Evolutionary conservation across 2,888 invertebrate species (phyloP).

Genomic region (Siphlonurus alternatus): DNA sequence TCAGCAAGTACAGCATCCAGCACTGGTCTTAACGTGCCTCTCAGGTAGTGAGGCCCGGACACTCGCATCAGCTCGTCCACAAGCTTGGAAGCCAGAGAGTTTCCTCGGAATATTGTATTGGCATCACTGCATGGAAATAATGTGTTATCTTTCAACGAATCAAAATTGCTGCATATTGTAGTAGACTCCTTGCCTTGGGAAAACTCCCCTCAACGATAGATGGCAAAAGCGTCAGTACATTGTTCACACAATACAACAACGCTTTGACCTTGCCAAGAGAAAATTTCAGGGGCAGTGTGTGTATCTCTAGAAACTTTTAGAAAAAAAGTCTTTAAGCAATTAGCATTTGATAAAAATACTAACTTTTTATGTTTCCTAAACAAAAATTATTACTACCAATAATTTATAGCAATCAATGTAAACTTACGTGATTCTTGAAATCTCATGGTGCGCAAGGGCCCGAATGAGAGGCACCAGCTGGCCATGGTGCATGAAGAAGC

Average conservation of each 20-base stretch:
- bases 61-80: conserved; percentile 90
- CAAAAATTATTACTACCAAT: too few relatives aligned
- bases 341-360: too few relatives aligned
- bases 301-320: too few relatives aligned
- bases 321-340: too few relatives aligned
- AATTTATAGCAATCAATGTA: neutral
- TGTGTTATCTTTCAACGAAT: too few relatives aligned
- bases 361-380: too few relatives aligned
- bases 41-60: conserved; percentile 72
- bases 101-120: conserved; percentile 84
- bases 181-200: too few relatives aligned
- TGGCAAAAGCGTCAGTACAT: conserved; percentile 6
- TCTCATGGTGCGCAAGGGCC: conserved; percentile 70
- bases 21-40: conserved; percentile 65
- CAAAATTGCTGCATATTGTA: too few relatives aligned
- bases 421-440: conserved; percentile 74
- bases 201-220: too few relatives aligned
- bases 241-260: neutral
- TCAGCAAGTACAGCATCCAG: conserved; percentile 69
- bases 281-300: too few relatives aligned
- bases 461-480: conserved; percentile 71
- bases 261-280: too few relatives aligned
- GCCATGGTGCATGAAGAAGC: conserved; percentile 71
- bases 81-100: conserved; percentile 84
- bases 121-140: conserved; percentile 70